Evolutionary conservation across 2,113 vertebrate genomes (phyloP), one percentile per base, ranked within the genome.

Genomic region (Ochotona princeps): DNA sequence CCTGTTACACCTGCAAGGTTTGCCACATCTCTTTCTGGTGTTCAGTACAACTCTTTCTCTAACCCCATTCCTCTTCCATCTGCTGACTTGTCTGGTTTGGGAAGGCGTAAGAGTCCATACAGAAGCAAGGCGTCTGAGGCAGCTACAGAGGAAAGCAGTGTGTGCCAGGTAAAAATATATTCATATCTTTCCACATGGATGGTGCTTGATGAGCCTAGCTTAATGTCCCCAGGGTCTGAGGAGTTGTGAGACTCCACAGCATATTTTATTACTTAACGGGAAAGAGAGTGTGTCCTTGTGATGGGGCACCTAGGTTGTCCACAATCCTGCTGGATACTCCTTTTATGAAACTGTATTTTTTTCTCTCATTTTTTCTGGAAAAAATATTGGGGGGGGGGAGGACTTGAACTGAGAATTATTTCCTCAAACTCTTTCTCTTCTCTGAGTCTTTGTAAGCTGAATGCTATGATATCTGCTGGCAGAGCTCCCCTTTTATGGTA

Each of bases 161-260:
- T 89, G 61, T 72, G 69, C 35, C 83, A 83, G 82, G 89, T 92
- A 73, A 95, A 94, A 95, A 89, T 80, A 86, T 78, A 85, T 85
- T 73, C 88, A 76, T 69, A 26, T 88, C 70, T 96, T 96, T 95
- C 83, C 89, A 85, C 95, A 76, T 61, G 96, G 81, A 32, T 84
- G 92, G 90, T 92, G 95, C 91, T 90, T 75, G 86, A 92, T 95
- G 94, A 92, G 69, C 95, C 88, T 79, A 49, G 51, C 63, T 93
- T 95, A 92, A 96, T 70, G 81, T 92, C 87, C 54, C 86, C 30
- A 13, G 69, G 73, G 73, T 75, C 20, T 89, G 51, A 88, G 81
- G 81, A 92, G 72, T 75, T 87, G 83, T 76, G 82, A 47, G 57
- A 74, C 74, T 93, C 72, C 20, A 89, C 18, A 57, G 14, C 81